Evolutionary conservation across 2,888 invertebrate species (phyloP), one percentile per base, ranked within the genome.

Genomic region (Pristionchus maxplancki): DNA sequence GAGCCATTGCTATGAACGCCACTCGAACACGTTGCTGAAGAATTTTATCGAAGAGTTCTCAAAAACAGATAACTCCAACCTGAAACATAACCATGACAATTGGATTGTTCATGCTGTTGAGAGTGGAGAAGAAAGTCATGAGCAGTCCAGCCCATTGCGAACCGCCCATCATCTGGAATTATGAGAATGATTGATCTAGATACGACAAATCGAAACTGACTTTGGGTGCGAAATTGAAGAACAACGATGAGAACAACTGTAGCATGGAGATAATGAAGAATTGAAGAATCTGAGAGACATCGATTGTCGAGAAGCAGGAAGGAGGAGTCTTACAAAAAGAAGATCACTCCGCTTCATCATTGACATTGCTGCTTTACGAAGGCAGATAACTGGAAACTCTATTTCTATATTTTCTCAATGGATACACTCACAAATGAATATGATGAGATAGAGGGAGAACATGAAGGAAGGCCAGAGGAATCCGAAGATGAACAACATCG

Each of bases 91-190:
- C 15, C 64, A 86, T 67, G 24, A 86, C 86, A 28, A 86, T 48
- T 9, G 86, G 86, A 71, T 86, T 67, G 48, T 64, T 86, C 86
- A 64, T 86, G n/a, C 44, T 86, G 48, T 86, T 86, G 86, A 86
- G 86, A 64, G 86, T 86, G 8, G 86, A 86, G 86, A 86, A 86
- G 71, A 86, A 85, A 6, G 86, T 86, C 67, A 67, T 67, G 67
- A 86, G 71, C 28, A 86, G 71, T 48, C 44, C 48, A 20, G 37
- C 37, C 37, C 62, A 44, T 48, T 34, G 64, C 11, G 86, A 67
- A 15, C n/a, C 31, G 2, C 67, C 86, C 67, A 86, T 64, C 44
- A 58, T 8, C 84, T 84, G 37, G 24, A 40, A 17, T 20, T 24
- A 0, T 1, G 3, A 4, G 1, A 1, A 40, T 40, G n/a, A n/a